Evolutionary conservation across 2,113 vertebrate species (phyloP).

Genomic region (Hemibagrus wyckioides): DNA sequence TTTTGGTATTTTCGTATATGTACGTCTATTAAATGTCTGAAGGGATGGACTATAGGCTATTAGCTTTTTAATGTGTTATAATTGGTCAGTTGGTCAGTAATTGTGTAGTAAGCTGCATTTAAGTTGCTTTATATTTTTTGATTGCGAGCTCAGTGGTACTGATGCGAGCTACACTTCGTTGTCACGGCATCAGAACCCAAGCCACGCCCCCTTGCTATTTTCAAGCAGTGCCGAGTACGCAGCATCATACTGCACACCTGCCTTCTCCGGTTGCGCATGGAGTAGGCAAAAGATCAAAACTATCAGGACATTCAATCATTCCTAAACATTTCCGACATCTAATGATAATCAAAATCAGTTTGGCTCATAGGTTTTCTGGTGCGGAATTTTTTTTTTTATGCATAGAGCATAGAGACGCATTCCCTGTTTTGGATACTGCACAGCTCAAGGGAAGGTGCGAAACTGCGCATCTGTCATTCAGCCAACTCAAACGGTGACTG

Average conservation of each 20-base stretch:
- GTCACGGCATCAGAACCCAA: slow-evolving; percentile 13
- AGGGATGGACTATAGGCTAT: background rate
- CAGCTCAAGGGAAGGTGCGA: slow-evolving; percentile 22
- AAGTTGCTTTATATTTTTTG: background rate
- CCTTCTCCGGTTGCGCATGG: slow-evolving; percentile 40
- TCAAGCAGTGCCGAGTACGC: slow-evolving; percentile 43
- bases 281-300: slow-evolving; percentile 17
- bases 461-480: slow-evolving; percentile 31
- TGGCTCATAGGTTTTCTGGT: background rate
- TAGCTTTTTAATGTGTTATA: background rate
- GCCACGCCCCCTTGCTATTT: slow-evolving; percentile 53
- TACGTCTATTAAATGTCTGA: background rate
- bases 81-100: background rate
- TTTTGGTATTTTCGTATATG: background rate
- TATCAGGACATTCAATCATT: background rate
- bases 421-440: slow-evolving; percentile 25
- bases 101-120: background rate
- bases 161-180: slow-evolving; percentile 64
- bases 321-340: background rate
- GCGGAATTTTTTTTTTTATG: background rate
- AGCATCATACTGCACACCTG: slow-evolving; percentile 48
- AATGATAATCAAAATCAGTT: background rate
- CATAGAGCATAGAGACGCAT: slow-evolving; percentile 17
- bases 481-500: slow-evolving; percentile 6
- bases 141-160: slow-evolving; percentile 63